These are phyloP conservation scores for Crocidura indochinensis DNA, from an alignment of 2,797 vertebrate genomes.

Conservation along the genomic window DNA sequence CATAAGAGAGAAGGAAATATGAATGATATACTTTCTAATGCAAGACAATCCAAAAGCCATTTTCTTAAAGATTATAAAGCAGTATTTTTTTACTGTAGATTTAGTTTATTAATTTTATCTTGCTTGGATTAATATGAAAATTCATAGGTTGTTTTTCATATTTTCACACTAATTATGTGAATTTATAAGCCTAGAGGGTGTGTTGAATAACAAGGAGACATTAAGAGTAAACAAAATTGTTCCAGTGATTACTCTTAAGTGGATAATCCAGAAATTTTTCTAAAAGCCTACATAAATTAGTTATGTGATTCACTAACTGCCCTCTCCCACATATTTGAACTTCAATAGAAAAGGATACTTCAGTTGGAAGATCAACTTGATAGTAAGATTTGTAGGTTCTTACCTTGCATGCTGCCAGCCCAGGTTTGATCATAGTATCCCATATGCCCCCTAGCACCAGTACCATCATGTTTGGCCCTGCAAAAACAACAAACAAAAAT, in stretches of 20 bases:
- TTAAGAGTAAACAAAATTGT: conserved; percentile 66
- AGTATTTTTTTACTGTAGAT: conserved; percentile 51
- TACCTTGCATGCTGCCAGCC: no score
- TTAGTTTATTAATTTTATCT: conserved; percentile 80
- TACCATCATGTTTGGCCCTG: no score
- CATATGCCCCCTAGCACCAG: no score
- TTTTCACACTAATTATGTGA: conserved; percentile 58
- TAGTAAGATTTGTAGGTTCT: no score
- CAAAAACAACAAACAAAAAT: no score
- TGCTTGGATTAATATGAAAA: conserved; percentile 70
- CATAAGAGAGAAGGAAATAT: conserved; percentile 35
- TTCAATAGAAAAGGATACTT: conserved; percentile 30
- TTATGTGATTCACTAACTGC: background rate
- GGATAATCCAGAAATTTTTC: conserved; percentile 62
- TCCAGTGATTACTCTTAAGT: conserved; percentile 61
- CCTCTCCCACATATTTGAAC: background rate
- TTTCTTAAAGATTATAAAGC: conserved; percentile 62
- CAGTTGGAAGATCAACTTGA: no score
- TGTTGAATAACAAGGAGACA: conserved; percentile 67
- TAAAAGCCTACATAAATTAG: conserved; percentile 42
- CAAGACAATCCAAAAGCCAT: conserved; percentile 63
- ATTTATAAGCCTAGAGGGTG: conserved; percentile 56
- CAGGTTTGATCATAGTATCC: no score
- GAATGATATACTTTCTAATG: conserved; percentile 58
- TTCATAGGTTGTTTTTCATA: conserved; percentile 68